These are phyloP conservation scores for Engraulis encrasicolus DNA, from an alignment of 2,113 vertebrate species.

Conservation along the genomic window DNA sequence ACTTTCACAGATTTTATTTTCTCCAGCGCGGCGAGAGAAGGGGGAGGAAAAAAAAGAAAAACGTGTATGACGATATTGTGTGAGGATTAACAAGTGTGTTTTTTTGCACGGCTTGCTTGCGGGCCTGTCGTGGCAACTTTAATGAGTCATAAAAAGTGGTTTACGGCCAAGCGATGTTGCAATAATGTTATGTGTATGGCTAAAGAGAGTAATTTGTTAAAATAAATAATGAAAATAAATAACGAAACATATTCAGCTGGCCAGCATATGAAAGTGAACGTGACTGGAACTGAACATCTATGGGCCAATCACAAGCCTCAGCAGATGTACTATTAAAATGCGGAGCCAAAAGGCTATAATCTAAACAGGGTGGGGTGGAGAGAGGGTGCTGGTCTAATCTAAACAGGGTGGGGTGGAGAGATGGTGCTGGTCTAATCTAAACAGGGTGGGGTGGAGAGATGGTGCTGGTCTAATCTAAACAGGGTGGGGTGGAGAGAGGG, in stretches of 20 bases:
- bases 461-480: neutral
- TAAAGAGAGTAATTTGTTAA: slow-evolving; percentile 14
- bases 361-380: neutral
- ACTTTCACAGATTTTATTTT: neutral
- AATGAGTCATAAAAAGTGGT: neutral
- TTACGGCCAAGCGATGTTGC: neutral
- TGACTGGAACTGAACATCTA: neutral
- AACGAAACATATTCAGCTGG: neutral
- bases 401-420: too few relatives aligned
- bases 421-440: too few relatives aligned
- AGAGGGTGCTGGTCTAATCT: too few relatives aligned
- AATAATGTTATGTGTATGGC: neutral
- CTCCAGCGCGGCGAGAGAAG: too few relatives aligned
- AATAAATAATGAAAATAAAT: neutral
- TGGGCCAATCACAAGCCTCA: neutral
- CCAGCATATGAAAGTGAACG: neutral
- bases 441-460: neutral
- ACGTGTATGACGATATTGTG: neutral
- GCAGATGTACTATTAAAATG: neutral
- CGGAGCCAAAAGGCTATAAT: neutral
- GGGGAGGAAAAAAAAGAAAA: too few relatives aligned
- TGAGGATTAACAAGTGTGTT: neutral
- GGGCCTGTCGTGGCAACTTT: neutral
- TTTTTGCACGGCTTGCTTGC: neutral
- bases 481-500: neutral